phyloP scores from a whole-genome alignment of 2,797 vertebrate species.

The Tenualosa thibaudeaui region DNA sequence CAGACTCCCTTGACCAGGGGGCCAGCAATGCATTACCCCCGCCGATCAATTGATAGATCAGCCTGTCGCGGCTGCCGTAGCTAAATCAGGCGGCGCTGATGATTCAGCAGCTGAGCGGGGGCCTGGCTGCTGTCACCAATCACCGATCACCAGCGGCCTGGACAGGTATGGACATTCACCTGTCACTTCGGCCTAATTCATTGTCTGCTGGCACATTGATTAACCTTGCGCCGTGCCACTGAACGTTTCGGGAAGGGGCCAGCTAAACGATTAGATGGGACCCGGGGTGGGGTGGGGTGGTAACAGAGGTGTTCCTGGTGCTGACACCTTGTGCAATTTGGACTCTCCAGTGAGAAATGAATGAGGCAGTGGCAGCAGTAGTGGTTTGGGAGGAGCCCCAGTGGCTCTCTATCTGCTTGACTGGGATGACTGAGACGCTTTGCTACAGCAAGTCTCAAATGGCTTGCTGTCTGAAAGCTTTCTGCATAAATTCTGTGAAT shows the following conservation, averaged over 20 bases:
- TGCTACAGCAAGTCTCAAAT: not conserved
- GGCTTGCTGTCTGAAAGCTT: not conserved
- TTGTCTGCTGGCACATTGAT: conserved; percentile 75
- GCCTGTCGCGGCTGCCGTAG: conserved; percentile 67
- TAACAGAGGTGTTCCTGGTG: conserved; percentile 14
- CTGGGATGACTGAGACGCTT: not conserved
- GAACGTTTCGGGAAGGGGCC: conserved; percentile 61
- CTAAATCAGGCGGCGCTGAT: conserved; percentile 72
- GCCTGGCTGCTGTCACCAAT: conserved; percentile 74
- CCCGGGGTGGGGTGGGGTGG: not conserved
- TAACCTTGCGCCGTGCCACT: conserved; percentile 76
- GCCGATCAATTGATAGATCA: conserved; percentile 72
- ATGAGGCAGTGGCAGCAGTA: not conserved
- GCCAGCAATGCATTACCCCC: conserved; percentile 65
- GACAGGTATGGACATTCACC: conserved; percentile 74
- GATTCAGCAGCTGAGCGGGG: conserved; percentile 75
- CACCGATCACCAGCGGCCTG: conserved; percentile 68
- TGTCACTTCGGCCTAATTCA: conserved; percentile 78
- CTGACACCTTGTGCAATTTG: conserved; percentile 13
- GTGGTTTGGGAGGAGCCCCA: not conserved
- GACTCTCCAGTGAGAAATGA: not conserved
- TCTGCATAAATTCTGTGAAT: not conserved
- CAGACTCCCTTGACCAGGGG: conserved; percentile 60
- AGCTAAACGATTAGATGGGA: conserved; percentile 37
- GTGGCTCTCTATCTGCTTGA: not conserved